These are phyloP conservation scores for Agonum fuliginosum DNA, from an alignment of 2,888 invertebrate species.

Conservation along the genomic window DNA sequence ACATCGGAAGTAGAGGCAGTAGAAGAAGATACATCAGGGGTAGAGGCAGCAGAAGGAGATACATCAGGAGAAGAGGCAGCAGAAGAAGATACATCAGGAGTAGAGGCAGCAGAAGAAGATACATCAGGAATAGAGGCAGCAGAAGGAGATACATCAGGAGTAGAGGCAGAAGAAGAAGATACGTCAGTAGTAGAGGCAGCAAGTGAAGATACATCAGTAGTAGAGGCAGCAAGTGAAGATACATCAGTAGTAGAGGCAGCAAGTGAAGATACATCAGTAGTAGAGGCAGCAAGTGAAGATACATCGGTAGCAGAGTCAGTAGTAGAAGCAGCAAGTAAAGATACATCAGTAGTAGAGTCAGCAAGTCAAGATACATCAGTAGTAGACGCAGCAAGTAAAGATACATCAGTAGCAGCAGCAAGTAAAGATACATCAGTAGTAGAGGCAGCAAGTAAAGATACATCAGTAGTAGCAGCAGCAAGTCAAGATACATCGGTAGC, in stretches of 20 bases:
- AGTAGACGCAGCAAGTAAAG: neutral
- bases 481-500: neutral
- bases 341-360: slow-evolving; percentile 27
- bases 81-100: too few relatives aligned
- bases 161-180: neutral
- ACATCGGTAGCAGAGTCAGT: neutral
- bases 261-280: neutral
- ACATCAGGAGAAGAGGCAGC: neutral
- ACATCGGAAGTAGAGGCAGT: neutral
- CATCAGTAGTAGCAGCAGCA: slow-evolving; percentile 15
- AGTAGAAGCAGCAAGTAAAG: neutral
- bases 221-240: too few relatives aligned
- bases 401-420: neutral
- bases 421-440: slow-evolving; percentile 8
- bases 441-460: neutral
- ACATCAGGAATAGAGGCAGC: too few relatives aligned
- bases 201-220: slow-evolving; percentile 12
- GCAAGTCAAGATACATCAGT: neutral
- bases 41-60: neutral
- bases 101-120: too few relatives aligned
- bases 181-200: neutral
- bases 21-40: slow-evolving; percentile 17
- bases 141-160: neutral
- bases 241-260: neutral
- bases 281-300: slow-evolving; percentile 25